phyloP scores from a whole-genome alignment of 2,888 invertebrate genomes.

The Ptychoptera albimana region DNA sequence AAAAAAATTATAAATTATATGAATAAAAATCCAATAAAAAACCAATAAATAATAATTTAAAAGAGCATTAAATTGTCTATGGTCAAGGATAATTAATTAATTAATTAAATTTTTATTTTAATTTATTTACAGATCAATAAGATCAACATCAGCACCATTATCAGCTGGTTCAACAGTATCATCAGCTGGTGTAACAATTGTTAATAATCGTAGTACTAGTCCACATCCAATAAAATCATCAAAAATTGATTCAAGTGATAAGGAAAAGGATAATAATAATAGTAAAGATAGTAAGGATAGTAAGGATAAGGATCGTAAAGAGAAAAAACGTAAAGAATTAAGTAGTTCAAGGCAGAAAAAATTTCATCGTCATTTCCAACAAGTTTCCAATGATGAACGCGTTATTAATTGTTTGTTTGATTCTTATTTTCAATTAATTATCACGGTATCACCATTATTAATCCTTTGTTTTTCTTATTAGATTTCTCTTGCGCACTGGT shows the following conservation, averaged over 20 bases:
- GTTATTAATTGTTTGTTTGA: constrained; percentile 64
- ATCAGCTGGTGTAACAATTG: neutral
- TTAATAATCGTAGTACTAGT: constrained; percentile 18
- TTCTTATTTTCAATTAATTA: constrained; percentile 1
- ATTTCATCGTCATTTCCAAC: constrained; percentile 74
- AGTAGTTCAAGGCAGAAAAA: constrained; percentile 60
- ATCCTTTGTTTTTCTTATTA: constrained; percentile 26
- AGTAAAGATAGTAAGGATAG: constrained; percentile 17
- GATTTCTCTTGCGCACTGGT: constrained; percentile 88
- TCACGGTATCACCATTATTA: constrained; percentile 2
- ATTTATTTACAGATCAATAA: constrained; percentile 16
- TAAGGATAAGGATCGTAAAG: constrained; percentile 4
- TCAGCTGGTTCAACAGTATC: constrained; percentile 13
- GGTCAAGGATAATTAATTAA: too few relatives aligned
- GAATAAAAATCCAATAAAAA: too few relatives aligned
- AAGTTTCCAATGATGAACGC: constrained; percentile 68
- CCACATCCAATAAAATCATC: constrained; percentile 13
- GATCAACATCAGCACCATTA: constrained; percentile 14
- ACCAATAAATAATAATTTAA: too few relatives aligned
- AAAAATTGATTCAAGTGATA: neutral
- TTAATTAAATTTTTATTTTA: neutral
- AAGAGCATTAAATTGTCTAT: too few relatives aligned
- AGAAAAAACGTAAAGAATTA: constrained; percentile 28
- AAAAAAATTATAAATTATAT: too few relatives aligned
- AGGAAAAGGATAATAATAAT: neutral